Evolutionary conservation across 2,888 invertebrate genomes (phyloP).

Genomic region (Argyresthia goedartella): DNA sequence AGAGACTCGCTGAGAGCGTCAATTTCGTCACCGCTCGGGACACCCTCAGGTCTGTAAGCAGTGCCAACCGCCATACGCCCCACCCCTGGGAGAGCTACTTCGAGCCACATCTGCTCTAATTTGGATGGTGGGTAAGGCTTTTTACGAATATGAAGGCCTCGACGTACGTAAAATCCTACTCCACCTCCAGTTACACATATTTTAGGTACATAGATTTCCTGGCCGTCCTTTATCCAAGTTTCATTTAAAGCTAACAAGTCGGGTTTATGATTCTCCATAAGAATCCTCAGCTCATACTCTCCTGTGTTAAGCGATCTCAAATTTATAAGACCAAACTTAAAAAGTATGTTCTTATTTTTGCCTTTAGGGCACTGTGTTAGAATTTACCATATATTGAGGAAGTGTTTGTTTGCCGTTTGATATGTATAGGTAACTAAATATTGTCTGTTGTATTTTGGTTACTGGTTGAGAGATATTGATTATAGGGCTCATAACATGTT

Average conservation of each 20-base stretch:
- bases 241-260: conserved; percentile 4
- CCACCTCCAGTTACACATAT: not conserved
- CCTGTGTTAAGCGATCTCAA: conserved; percentile 1
- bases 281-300: not conserved
- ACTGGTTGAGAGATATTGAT: too few relatives aligned
- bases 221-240: not conserved
- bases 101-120: conserved; percentile 1
- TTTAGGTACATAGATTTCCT: not conserved
- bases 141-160: not conserved
- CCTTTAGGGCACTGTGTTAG: not conserved
- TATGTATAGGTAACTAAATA: too few relatives aligned
- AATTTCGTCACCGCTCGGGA: not conserved
- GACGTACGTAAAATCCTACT: conserved; percentile 2
- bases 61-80: conserved; percentile 1
- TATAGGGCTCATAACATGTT: too few relatives aligned
- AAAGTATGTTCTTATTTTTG: not conserved
- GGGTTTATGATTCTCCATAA: not conserved
- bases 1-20: conserved; percentile 1
- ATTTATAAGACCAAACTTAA: conserved; percentile 1
- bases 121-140: not conserved
- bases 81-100: not conserved
- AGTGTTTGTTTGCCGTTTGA: not conserved
- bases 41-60: conserved; percentile 2
- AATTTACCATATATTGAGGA: not conserved
- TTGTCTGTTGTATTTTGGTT: too few relatives aligned